Evolutionary conservation across 2,888 invertebrate species (phyloP).

Genomic region (Chymomyza fuscimana): DNA sequence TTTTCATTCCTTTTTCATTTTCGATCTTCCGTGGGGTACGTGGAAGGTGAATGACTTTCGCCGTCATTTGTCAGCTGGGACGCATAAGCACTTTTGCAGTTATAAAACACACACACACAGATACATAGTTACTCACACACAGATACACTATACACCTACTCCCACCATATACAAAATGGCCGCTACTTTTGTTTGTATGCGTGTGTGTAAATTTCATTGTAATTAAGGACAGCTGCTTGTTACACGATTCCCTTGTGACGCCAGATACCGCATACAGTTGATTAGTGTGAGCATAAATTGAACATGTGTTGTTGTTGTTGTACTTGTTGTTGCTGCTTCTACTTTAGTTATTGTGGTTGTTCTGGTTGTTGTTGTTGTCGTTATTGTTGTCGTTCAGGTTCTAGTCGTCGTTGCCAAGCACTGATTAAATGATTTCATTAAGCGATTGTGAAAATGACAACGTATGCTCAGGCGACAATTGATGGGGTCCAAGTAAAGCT

Average conservation of each 20-base stretch:
- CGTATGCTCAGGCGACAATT: slow-evolving; percentile 41
- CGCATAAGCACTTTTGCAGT: background rate
- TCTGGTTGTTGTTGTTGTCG: background rate
- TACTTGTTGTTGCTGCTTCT: background rate
- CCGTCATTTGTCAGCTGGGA: slow-evolving; percentile 9
- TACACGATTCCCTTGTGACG: slow-evolving; percentile 20
- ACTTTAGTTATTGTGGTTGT: slow-evolving; percentile 20
- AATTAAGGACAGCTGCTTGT: slow-evolving; percentile 61
- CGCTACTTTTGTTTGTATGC: background rate
- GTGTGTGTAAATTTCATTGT: slow-evolving; percentile 47
- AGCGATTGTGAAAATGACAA: slow-evolving; percentile 25
- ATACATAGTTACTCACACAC: background rate
- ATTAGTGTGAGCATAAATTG: slow-evolving; percentile 52
- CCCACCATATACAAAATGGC: background rate
- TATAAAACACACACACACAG: slow-evolving; percentile 8
- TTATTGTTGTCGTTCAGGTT: slow-evolving; percentile 15
- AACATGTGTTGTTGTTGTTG: slow-evolving; percentile 41
- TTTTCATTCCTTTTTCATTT: background rate
- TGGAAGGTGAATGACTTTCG: slow-evolving; percentile 62
- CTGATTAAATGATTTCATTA: slow-evolving; percentile 43
- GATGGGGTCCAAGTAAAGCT: slow-evolving; percentile 42
- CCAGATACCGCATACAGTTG: slow-evolving; percentile 32
- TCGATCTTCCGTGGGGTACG: background rate
- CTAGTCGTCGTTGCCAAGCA: background rate
- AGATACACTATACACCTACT: background rate